Evolutionary conservation across 1,140 invertebrate genomes (phyloP), one percentile per base, ranked within the genome.

Genomic region (Drosophila grimshawi): DNA sequence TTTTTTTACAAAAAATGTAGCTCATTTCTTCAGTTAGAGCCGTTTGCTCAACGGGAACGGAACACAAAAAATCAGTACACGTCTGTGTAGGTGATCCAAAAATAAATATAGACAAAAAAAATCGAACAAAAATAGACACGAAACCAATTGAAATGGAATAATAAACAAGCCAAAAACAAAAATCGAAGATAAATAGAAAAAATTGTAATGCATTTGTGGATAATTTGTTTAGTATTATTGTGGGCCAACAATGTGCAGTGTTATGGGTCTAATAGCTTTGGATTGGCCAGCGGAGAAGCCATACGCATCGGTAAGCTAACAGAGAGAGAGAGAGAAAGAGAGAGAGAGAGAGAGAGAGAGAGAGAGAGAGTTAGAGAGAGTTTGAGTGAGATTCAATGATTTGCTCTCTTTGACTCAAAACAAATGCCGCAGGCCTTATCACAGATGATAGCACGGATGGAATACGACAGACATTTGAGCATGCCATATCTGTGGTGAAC

Each of bases 401-500:
- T 52, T 41, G 39, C 49, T 39, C 45, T 43, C 37, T 70, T 70
- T 53, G 3, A 81, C 82, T 81, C 70, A 86, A 86, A 32, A 30
- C 39, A 43, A 33, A 56, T 43, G 29, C 27, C 46, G 35, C 62
- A 92, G 91, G 89, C 10, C 82, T 92, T 51, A 91, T 91, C 57
- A 79, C 83, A 1, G 90, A 91, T 62, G 71, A 79, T 48, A 52
- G 60, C 41, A 80, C 81, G 10, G 85, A 91, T 10, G 49, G 77
- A 37, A 76, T 92, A 39, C 70, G 78, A 0, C 74, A 83, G 35
- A 91, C 86, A 5, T 92, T 91, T 55, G 81, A 90, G 29, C 80
- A 91, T 64, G 90, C 90, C 57, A 91, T 91, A 11, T 53, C 76
- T 3, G 72, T 85, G 74, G 86, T 86, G 1, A 92, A 92, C 43